Evolutionary conservation across 2,113 vertebrate species (phyloP).

Genomic region (Girardinichthys multiradiatus): DNA sequence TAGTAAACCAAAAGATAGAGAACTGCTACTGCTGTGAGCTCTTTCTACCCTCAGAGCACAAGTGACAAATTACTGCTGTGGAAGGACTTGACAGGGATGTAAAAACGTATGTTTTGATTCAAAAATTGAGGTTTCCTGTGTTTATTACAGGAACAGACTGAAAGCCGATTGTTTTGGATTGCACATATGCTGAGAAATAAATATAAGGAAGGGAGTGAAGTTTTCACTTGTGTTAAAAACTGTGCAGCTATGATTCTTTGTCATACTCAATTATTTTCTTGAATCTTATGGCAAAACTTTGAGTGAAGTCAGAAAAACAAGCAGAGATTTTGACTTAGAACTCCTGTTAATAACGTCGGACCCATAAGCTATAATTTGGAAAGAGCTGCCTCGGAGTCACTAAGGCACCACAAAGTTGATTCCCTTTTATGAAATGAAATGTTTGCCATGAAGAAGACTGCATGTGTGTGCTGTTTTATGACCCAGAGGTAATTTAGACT

Average conservation of each 20-base stretch:
- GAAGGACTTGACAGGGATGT: constrained; percentile 14
- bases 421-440: background rate
- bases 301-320: background rate
- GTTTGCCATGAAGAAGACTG: background rate
- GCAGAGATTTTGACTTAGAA: background rate
- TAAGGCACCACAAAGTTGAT: background rate
- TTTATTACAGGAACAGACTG: background rate
- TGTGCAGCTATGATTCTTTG: background rate
- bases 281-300: background rate
- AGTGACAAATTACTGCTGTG: constrained; percentile 24
- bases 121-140: background rate
- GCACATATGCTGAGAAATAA: background rate
- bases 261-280: background rate
- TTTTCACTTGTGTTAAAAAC: background rate
- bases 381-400: background rate
- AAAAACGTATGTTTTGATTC: background rate
- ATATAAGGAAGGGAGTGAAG: no score
- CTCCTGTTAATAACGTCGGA: background rate
- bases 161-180: background rate
- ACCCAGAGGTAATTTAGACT: background rate
- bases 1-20: constrained; percentile 38
- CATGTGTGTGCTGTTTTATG: constrained; percentile 5
- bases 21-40: constrained; percentile 33
- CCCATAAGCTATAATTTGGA: background rate
- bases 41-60: constrained; percentile 11